phyloP scores from a whole-genome alignment of 2,113 vertebrate species.

The Gymnobelideus leadbeateri region DNA sequence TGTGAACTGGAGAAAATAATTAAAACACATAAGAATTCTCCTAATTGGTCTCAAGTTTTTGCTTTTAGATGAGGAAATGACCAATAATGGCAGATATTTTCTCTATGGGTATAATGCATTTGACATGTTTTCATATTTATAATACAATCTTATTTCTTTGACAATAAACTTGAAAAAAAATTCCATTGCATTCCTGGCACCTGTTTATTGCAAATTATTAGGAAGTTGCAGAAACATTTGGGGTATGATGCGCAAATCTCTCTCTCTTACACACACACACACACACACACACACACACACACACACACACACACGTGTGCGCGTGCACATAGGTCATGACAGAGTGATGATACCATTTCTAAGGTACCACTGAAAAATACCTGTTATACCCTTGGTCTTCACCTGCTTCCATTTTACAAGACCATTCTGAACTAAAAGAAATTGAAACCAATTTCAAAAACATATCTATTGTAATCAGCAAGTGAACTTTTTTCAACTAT shows the following conservation, averaged over 20 bases:
- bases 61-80: slow-evolving; percentile 45
- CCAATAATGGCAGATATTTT: slow-evolving; percentile 37
- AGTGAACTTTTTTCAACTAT: not conserved
- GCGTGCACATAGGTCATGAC: too few species aligned
- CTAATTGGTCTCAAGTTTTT: slow-evolving; percentile 46
- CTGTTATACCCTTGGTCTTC: not conserved
- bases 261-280: too few species aligned
- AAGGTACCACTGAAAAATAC: not conserved
- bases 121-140: slow-evolving; percentile 33
- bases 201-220: not conserved
- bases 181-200: not conserved
- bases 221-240: not conserved
- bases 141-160: slow-evolving; percentile 56
- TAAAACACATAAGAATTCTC: slow-evolving; percentile 1
- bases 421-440: not conserved
- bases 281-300: too few species aligned
- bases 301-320: too few species aligned
- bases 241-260: not conserved
- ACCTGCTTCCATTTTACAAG: not conserved
- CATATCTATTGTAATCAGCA: not conserved
- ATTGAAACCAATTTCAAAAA: not conserved
- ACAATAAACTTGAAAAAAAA: slow-evolving; percentile 31
- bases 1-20: slow-evolving; percentile 29
- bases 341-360: not conserved
- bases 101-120: slow-evolving; percentile 13